These are phyloP conservation scores for Cololabis saira DNA, from an alignment of 2,113 vertebrate species.

Conservation along the genomic window DNA sequence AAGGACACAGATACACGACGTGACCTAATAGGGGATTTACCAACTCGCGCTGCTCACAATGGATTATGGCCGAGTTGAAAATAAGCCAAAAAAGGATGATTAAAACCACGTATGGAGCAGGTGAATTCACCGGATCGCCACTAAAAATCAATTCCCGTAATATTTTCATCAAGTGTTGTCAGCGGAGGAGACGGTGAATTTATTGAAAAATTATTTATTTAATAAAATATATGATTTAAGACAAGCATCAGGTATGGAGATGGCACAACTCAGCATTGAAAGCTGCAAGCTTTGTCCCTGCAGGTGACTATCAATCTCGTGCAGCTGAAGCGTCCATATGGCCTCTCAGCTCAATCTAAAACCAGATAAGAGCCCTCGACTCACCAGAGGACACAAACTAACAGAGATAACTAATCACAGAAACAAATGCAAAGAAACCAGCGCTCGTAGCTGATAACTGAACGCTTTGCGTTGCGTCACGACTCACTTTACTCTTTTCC, in stretches of 20 bases:
- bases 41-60: conserved; percentile 52
- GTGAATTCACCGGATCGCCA: conserved; percentile 23
- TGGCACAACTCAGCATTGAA: conserved; percentile 27
- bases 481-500: conserved; percentile 33
- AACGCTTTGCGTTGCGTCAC: not conserved
- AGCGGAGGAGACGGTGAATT: not conserved
- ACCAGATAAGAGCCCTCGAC: conserved; percentile 44
- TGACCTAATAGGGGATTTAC: conserved; percentile 50
- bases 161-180: not conserved
- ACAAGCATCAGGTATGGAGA: conserved; percentile 3
- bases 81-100: conserved; percentile 22
- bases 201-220: no score
- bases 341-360: conserved; percentile 54
- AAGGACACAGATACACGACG: not conserved
- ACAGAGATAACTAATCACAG: not conserved
- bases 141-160: not conserved
- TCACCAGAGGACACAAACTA: conserved; percentile 18
- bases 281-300: conserved; percentile 40
- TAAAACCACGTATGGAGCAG: conserved; percentile 28
- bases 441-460: not conserved
- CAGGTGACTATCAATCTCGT: conserved; percentile 55
- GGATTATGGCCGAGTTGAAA: conserved; percentile 38
- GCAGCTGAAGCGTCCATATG: conserved; percentile 56
- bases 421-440: not conserved
- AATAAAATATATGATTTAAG: no score